These are phyloP conservation scores for Ochropleura plecta DNA, from an alignment of 2,888 invertebrate genomes.

Conservation along the genomic window DNA sequence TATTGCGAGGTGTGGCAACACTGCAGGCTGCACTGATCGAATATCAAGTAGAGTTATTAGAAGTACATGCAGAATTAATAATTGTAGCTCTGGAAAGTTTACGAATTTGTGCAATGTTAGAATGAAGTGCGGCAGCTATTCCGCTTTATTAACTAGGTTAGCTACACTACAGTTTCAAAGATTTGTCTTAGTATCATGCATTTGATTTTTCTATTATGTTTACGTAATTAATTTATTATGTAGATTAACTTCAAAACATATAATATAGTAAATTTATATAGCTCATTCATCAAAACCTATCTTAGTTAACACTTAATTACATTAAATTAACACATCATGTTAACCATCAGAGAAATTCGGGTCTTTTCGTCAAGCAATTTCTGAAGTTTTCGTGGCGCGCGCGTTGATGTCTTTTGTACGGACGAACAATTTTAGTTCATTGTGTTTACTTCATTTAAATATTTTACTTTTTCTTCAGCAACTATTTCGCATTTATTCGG, in stretches of 20 bases:
- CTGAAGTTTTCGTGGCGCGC: accelerated
- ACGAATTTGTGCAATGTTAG: conserved; percentile 7
- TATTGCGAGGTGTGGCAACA: conserved; percentile 39
- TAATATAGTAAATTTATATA: background rate
- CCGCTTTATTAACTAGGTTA: background rate
- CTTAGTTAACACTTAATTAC: background rate
- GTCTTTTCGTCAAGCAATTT: no score
- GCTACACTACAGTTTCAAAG: no score
- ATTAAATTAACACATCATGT: background rate
- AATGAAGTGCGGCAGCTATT: background rate
- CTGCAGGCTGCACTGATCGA: conserved; percentile 10
- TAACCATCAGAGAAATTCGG: background rate
- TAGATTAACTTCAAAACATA: background rate
- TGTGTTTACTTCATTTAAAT: background rate
- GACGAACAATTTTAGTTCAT: background rate
- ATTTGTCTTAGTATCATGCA: background rate
- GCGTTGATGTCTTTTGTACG: conserved; percentile 47
- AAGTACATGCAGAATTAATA: conserved; percentile 31
- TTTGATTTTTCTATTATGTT: no score
- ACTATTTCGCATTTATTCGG: background rate
- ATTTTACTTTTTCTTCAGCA: background rate
- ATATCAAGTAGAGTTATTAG: conserved; percentile 15
- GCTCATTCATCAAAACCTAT: background rate
- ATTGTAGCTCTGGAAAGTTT: conserved; percentile 9
- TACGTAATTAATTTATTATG: background rate